These are phyloP conservation scores for Tarsius wallacei DNA, from an alignment of 2,797 vertebrate genomes.

Conservation along the genomic window DNA sequence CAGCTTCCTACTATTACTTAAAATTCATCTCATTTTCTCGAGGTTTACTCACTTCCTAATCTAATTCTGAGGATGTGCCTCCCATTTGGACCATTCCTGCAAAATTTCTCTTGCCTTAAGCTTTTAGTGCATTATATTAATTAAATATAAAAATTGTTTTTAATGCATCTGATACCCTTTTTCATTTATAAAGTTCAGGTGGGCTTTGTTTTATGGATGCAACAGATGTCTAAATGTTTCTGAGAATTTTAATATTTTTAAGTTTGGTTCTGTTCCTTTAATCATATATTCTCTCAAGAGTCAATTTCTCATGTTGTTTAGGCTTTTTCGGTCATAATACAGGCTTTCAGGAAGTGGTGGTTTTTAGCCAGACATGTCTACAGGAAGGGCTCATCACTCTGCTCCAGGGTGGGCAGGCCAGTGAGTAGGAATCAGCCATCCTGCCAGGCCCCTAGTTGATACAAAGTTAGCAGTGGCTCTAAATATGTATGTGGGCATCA, in stretches of 20 bases:
- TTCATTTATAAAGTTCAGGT: neutral
- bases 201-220: neutral
- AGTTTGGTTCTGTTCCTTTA: neutral
- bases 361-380: neutral
- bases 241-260: constrained; percentile 25
- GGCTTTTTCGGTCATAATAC: neutral
- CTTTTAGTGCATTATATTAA: neutral
- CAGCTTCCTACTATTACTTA: neutral
- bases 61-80: neutral
- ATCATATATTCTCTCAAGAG: neutral
- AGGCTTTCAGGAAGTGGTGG: neutral
- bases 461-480: neutral
- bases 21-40: neutral
- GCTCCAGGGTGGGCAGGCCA: neutral
- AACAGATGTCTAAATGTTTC: constrained; percentile 9
- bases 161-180: neutral
- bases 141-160: neutral
- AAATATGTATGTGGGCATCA: neutral
- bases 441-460: neutral
- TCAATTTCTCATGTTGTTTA: neutral
- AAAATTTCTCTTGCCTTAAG: neutral
- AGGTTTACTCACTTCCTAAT: neutral
- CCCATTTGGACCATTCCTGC: neutral
- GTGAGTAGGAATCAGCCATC: neutral
- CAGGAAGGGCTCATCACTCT: neutral